Conservation (phyloP, 92 coral and sea anemone species). For the Scolanthus callimorphus region DNA sequence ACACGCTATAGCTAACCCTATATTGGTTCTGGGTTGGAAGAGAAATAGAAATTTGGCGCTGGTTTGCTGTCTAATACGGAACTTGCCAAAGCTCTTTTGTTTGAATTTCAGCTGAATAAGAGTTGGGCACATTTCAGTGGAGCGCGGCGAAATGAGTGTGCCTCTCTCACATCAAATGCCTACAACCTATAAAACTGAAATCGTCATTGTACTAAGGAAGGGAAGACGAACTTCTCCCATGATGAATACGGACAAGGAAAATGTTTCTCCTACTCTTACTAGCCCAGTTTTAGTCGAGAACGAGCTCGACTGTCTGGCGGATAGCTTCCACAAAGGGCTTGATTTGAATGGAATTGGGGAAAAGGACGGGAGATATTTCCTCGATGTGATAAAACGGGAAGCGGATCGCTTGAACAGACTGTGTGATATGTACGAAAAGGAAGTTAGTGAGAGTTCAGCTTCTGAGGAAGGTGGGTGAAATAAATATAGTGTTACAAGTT, state of each 20-base stretch:
- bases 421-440: constrained; percentile 64
- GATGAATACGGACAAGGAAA: constrained; percentile 69
- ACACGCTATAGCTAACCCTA: too few species aligned
- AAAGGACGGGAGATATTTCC: constrained; percentile 81
- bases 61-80: neutral
- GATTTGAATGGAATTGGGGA: constrained; percentile 49
- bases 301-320: constrained; percentile 54
- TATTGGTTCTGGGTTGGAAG: too few species aligned
- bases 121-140: constrained; percentile 18
- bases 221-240: constrained; percentile 64
- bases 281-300: constrained; percentile 24
- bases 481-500: too few species aligned
- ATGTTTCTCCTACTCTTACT: constrained; percentile 57
- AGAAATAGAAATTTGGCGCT: too few species aligned
- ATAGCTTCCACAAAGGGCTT: constrained; percentile 71
- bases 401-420: constrained; percentile 66
- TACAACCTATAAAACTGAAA: constrained; percentile 72
- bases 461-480: constrained; percentile 84
- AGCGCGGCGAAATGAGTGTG: constrained; percentile 29
- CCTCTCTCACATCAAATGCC: constrained; percentile 22
- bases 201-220: constrained; percentile 72
- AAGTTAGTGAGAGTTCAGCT: constrained; percentile 64
- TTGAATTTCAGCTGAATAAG: constrained; percentile 31
- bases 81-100: neutral
- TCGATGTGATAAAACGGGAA: constrained; percentile 68